These are phyloP conservation scores for Cotesia glomerata DNA, from an alignment of 1,140 invertebrate species.

Conservation along the genomic window DNA sequence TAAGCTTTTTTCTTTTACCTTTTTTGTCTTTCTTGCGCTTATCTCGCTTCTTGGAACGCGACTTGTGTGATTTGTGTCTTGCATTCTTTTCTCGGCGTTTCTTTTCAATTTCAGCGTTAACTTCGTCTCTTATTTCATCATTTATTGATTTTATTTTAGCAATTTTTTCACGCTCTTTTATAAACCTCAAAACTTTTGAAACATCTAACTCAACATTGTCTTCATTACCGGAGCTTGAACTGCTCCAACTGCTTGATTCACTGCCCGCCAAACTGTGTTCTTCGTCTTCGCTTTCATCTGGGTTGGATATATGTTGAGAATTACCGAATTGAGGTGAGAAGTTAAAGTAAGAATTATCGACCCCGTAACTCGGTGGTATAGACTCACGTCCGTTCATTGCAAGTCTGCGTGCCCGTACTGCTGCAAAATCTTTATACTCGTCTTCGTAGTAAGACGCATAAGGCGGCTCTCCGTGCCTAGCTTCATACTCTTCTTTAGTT, in stretches of 20 bases:
- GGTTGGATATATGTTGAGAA: constrained; percentile 6
- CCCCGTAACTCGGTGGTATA: neutral
- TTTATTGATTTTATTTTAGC: constrained; percentile 55
- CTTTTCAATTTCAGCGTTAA: constrained; percentile 56
- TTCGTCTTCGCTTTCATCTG: constrained; percentile 2
- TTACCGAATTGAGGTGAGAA: neutral
- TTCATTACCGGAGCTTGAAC: constrained; percentile 27
- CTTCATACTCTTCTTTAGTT: constrained; percentile 60
- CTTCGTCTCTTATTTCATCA: constrained; percentile 59
- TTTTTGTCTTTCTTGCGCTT: constrained; percentile 34
- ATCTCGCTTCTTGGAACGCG: constrained; percentile 38
- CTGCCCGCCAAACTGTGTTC: neutral
- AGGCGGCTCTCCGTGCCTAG: constrained; percentile 43
- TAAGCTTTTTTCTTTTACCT: constrained; percentile 42
- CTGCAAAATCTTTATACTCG: constrained; percentile 13
- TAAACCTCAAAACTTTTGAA: constrained; percentile 52
- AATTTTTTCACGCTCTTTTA: constrained; percentile 59
- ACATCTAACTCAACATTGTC: constrained; percentile 44
- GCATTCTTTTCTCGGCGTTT: constrained; percentile 49
- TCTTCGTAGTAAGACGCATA: constrained; percentile 6
- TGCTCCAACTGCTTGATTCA: constrained; percentile 25
- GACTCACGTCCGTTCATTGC: neutral
- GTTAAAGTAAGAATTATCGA: neutral
- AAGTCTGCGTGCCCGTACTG: neutral
- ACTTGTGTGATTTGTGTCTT: constrained; percentile 42